phyloP scores from a whole-genome alignment of 2,797 vertebrate genomes.

The Rhynchotus rufescens region DNA sequence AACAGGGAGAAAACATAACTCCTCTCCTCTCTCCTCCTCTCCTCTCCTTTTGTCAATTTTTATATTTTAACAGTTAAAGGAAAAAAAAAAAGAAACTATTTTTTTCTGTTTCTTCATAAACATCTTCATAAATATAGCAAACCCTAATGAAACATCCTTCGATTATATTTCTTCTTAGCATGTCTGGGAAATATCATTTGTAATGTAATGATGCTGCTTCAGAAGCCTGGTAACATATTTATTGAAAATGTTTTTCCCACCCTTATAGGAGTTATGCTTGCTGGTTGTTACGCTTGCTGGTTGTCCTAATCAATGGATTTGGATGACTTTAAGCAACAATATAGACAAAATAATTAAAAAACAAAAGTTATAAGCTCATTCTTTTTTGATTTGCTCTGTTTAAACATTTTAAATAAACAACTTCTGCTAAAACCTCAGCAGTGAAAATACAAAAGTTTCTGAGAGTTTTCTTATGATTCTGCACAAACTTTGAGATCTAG shows the following conservation, averaged over 20 bases:
- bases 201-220: not conserved
- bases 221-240: not conserved
- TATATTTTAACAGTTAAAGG: not conserved
- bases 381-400: not conserved
- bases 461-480: not conserved
- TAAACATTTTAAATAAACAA: not conserved
- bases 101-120: not conserved
- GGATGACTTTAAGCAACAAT: not conserved
- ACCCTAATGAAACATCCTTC: not conserved
- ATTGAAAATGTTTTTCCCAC: not conserved
- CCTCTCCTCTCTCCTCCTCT: too few relatives aligned
- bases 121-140: not conserved
- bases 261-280: not conserved
- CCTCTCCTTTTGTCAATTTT: not conserved
- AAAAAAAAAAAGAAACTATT: not conserved
- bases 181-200: slow-evolving; percentile 39
- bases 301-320: not conserved
- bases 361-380: not conserved
- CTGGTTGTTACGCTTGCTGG: rapidly evolving
- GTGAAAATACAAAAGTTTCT: not conserved
- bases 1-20: too few relatives aligned
- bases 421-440: not conserved
- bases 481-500: not conserved
- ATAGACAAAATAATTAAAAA: too few relatives aligned
- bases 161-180: slow-evolving; percentile 28